Evolutionary conservation across 2,113 vertebrate species (phyloP), one percentile per base, ranked within the genome.

Genomic region (Silurus asotus): DNA sequence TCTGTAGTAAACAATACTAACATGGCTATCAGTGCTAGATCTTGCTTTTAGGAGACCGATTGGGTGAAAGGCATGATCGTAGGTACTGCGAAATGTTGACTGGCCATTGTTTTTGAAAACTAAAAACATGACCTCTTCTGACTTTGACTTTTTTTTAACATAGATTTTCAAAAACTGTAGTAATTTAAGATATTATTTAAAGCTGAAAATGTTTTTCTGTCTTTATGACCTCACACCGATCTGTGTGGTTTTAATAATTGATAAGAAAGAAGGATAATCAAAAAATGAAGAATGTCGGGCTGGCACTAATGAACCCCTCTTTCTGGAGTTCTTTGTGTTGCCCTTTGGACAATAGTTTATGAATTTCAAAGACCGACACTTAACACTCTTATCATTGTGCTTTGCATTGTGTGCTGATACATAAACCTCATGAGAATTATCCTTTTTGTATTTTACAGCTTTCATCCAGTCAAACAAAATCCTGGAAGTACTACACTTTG

Each of bases 381-480:
- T 78, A 77, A 78, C 62, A 77, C 69, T 82, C 23, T 84, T 56
- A 76, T 80, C 23, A 75, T 25, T 78, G 6, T 59, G 48, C 14
- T 77, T 84, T 84, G 55, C 53, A 85, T 87, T 85, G 48, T 88
- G 23, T 88, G 51, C 75, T 76, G 72, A 88, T 84, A 74, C 64
- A 64, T 28, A 85, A 89, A 65, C 74, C 84, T 90, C 83, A 88
- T 81, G 67, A 61, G 84, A 90, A 86, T 84, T 77, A 86, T 37
- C 10, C 59, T 87, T 55, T 89, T 10, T 91, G 84, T 87, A 25
- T 88, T 93, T 93, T 55, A 59, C 96, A 99, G 98, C 98, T 84
- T 99, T 99, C 94, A 97, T 99, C 91, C 97, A 98, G 91, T 97
- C 97, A 45, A 97, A 99, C 94, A 98, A 95, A 94, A 97, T 99